A percentile compares a stretch with the other conserved stretches of the same genome.
phyloP scores from a whole-genome alignment of 1,140 invertebrate species.

The Trigoniulus corallinus region DNA sequence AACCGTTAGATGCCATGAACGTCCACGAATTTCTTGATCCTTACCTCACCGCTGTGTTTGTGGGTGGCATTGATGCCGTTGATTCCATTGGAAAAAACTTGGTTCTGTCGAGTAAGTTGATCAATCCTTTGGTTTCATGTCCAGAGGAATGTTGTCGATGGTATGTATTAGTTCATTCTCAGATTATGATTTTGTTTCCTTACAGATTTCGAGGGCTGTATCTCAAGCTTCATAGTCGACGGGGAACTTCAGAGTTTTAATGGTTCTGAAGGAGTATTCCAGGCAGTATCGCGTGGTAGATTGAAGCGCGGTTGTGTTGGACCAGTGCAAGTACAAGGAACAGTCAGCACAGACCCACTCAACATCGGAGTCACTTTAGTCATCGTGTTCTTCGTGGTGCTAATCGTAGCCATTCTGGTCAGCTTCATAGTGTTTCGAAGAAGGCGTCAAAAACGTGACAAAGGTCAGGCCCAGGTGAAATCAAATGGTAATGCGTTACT shows the following conservation, averaged over 20 bases:
- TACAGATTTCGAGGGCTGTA: slow-evolving; percentile 64
- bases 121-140: slow-evolving; percentile 14
- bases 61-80: slow-evolving; percentile 43
- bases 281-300: slow-evolving; percentile 36
- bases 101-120: slow-evolving; percentile 30
- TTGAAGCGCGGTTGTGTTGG: slow-evolving; percentile 38
- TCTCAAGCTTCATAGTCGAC: slow-evolving; percentile 76
- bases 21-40: slow-evolving; percentile 84
- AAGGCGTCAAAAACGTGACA: slow-evolving; percentile 66
- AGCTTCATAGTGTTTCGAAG: slow-evolving; percentile 77
- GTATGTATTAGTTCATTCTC: slow-evolving; percentile 6
- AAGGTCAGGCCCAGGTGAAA: slow-evolving; percentile 24
- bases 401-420: slow-evolving; percentile 69
- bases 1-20: slow-evolving; percentile 62
- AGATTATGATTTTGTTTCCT: slow-evolving; percentile 11
- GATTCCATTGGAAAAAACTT: slow-evolving; percentile 32
- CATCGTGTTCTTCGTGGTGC: slow-evolving; percentile 80
- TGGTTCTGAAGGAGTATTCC: slow-evolving; percentile 53
- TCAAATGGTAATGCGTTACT: neutral
- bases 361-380: slow-evolving; percentile 81
- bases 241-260: slow-evolving; percentile 75
- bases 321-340: slow-evolving; percentile 30
- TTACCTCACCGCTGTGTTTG: slow-evolving; percentile 55
- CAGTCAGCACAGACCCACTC: slow-evolving; percentile 61
- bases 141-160: neutral